Evolutionary conservation across 2,888 invertebrate species (phyloP), one percentile per base, ranked within the genome.

Genomic region (Sipunculus nudus): DNA sequence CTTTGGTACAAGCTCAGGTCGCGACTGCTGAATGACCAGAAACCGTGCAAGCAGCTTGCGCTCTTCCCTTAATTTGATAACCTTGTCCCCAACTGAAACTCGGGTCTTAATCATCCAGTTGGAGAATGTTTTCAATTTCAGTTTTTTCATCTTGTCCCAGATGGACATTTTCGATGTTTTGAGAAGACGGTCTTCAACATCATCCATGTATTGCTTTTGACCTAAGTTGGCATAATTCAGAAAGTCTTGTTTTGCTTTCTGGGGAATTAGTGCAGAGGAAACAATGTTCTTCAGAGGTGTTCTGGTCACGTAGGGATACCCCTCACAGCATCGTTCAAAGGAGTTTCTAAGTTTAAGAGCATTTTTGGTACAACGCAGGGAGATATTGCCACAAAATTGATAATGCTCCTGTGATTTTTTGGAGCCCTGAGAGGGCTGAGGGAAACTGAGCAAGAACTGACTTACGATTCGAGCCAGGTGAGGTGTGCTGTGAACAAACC

Each of bases 401-500:
- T 54, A 54, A 23, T 54, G 46, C 46, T 54, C 46, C n/a, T n/a
- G n/a, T 35, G 5, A 31, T 25, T n/a, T n/a, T 26, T 29, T 25
- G 32, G 46, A 45, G 26, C 31, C 21, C n/a, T 23, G 23, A 29
- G 29, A 31, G 31, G 43, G 3, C 32, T 43, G n/a, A 32, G 35
- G 46, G 25, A 54, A 46, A 13, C 45, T 32, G 32, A 31, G 19
- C 21, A 54, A 29, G 31, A n/a, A 57, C 29, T 50, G 38, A 5
- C 25, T 38, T 40, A 56, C 56, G n/a, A 56, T 26, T 39, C 5
- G 39, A 29, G 57, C 41, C 6, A 57, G 47, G 29, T 59, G 48
- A 13, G 48, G 60, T 56, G 55, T 57, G 39, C 13, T 60, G 13
- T 54, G 35, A 26, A 57, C 55, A 26, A 57, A 29, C 48, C 55